Conservation (phyloP, 2,797 vertebrate species). For the Staurois parvus region DNA sequence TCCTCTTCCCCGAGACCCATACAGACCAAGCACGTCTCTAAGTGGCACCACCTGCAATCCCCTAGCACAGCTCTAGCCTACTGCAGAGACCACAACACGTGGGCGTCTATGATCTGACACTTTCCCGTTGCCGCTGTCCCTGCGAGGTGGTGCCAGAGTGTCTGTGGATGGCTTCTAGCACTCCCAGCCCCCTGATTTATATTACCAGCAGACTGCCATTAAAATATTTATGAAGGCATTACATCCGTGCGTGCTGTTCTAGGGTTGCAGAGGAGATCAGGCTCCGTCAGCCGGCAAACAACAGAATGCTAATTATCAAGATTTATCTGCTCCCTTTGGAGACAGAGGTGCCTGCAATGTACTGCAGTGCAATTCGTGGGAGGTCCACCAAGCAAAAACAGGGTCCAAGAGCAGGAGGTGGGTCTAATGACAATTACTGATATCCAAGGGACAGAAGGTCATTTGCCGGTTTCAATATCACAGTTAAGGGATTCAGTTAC, state of each 20-base stretch:
- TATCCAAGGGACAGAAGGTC: slow-evolving; percentile 34
- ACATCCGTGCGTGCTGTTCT: slow-evolving; percentile 61
- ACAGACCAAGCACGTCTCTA: slow-evolving; percentile 2
- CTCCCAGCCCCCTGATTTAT: slow-evolving; percentile 51
- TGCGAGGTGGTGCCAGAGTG: slow-evolving; percentile 68
- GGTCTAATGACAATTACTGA: slow-evolving; percentile 20
- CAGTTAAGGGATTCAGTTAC: background rate
- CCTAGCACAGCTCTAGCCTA: slow-evolving; percentile 44
- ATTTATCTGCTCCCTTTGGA: slow-evolving; percentile 59
- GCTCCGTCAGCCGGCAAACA: slow-evolving; percentile 60
- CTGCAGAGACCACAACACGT: slow-evolving; percentile 49
- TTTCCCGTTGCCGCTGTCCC: slow-evolving; percentile 58
- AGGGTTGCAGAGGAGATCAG: slow-evolving; percentile 60
- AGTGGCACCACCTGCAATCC: slow-evolving; percentile 57
- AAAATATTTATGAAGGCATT: slow-evolving; percentile 76
- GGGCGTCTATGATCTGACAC: slow-evolving; percentile 47
- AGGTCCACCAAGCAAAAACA: slow-evolving; percentile 25
- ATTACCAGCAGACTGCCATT: slow-evolving; percentile 67
- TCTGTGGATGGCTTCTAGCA: slow-evolving; percentile 66
- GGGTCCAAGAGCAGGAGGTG: slow-evolving; percentile 15
- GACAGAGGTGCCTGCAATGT: slow-evolving; percentile 60
- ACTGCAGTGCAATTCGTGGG: slow-evolving; percentile 50
- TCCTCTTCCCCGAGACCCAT: background rate
- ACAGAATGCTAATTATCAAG: slow-evolving; percentile 61
- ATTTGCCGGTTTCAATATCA: background rate